phyloP scores from a whole-genome alignment of 2,888 invertebrate species.

The Colletes collaris region DNA sequence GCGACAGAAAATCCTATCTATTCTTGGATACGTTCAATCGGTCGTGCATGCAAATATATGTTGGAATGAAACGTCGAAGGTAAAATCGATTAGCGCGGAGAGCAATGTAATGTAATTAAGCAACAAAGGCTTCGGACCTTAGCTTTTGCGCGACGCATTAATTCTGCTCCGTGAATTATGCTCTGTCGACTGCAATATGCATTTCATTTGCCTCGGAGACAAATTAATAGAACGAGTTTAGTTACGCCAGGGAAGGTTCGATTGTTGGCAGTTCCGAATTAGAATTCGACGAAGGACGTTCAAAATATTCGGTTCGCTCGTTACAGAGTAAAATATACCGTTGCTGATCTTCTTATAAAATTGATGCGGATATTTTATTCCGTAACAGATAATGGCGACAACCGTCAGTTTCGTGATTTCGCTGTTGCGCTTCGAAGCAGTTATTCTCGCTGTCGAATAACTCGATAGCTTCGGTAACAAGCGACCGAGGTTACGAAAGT shows the following conservation, averaged over 20 bases:
- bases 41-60: conserved; percentile 28
- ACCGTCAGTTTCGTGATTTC: no score
- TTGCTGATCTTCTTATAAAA: no score
- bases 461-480: background rate
- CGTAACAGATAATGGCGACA: no score
- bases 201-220: conserved; percentile 51
- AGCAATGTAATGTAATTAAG: conserved; percentile 43
- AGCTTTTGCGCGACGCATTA: conserved; percentile 37
- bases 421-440: no score
- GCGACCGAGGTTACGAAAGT: conserved; percentile 1
- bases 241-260: conserved; percentile 8
- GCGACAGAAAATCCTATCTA: conserved; percentile 21
- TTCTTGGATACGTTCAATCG: conserved; percentile 14
- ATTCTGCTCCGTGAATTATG: conserved; percentile 45
- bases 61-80: conserved; percentile 54
- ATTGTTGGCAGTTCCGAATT: background rate
- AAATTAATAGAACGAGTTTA: conserved; percentile 52
- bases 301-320: background rate
- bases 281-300: background rate
- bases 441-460: background rate
- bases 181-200: conserved; percentile 26
- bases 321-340: no score
- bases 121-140: conserved; percentile 32
- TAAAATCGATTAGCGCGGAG: conserved; percentile 52
- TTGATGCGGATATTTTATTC: no score